Base-by-base conservation (phyloP, 2,113 vertebrate genomes). In the Oreochromis aureus region DNA sequence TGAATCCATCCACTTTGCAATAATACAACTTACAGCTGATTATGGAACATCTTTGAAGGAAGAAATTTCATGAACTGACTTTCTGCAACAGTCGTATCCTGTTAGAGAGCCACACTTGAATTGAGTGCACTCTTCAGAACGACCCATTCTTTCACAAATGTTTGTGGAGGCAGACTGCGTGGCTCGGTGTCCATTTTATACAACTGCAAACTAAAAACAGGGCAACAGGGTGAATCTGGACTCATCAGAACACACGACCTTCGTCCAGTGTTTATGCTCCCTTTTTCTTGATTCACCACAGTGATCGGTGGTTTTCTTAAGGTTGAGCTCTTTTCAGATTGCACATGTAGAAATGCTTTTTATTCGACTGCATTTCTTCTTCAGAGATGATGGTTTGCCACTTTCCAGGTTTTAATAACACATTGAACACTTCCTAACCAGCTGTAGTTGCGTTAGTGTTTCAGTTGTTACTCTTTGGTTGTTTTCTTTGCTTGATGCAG, bases 41-140 rank as follows among this genome's bases (percentile, higher is more conserved):
- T 15, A 69, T 41, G 36, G 59, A 36, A 63, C 34, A 32, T 63
- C 59, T 63, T 19, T 2, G 30, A 63, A 63, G 59, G 63, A 69
- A 41, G n/a, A 69, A 69, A 69, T 41, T 2, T 22, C 36, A 71
- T 24, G 36, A 71, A 71, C 4, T 22, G n/a, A 71, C 63, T 41
- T 71, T 41, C 36, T 41, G 63, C 7, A 15, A 3, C 0, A 0
- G 12, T 6, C 36, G n/a, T 22, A 15, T 44, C 36, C 66, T 10
- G 5, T 73, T 24, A 44, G 19, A 4, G 66, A 7, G 6, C 0
- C 66, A 73, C 39, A 24, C 66, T 46, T 0, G 22, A 0, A 39
- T 73, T 46, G 0, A 24, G 36, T 2, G 7, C n/a, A 22, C 61
- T 39, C 61, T 66, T 22, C 32, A 66, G 32, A 66, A 36, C 1